These are phyloP conservation scores for Chrysocyon brachyurus DNA, from an alignment of 2,797 vertebrate species.

Conservation along the genomic window DNA sequence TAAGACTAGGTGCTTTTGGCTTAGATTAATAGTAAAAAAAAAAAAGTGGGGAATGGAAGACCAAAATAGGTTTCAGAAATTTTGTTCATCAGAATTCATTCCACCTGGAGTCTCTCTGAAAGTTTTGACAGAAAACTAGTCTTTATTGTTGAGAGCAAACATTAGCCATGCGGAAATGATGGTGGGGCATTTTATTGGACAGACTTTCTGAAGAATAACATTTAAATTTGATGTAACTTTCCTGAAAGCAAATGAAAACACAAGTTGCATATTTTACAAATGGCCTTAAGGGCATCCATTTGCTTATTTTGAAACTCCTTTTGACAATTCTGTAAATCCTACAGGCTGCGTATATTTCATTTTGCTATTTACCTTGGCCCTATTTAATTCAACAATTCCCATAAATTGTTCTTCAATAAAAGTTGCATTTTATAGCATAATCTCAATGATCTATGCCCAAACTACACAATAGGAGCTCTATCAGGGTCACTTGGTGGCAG, in stretches of 20 bases:
- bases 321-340: constrained; percentile 15
- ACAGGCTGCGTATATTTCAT: background rate
- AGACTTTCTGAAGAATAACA: constrained; percentile 5
- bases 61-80: constrained; percentile 68
- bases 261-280: constrained; percentile 30
- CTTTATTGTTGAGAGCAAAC: constrained; percentile 37
- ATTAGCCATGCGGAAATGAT: background rate
- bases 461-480: background rate
- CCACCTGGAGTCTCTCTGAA: constrained; percentile 35
- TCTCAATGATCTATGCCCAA: background rate
- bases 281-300: constrained; percentile 21
- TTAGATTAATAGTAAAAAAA: constrained; percentile 74
- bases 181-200: background rate
- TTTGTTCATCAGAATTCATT: constrained; percentile 64
- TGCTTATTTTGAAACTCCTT: background rate
- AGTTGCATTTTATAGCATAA: background rate
- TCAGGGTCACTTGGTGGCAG: background rate
- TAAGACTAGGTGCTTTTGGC: constrained; percentile 76
- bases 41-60: background rate
- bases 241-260: constrained; percentile 29
- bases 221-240: constrained; percentile 70
- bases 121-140: constrained; percentile 54
- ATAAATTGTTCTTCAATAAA: constrained; percentile 21
- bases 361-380: background rate
- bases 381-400: background rate